Conservation (phyloP, 2,797 vertebrate genomes). For the Nasua narica region DNA sequence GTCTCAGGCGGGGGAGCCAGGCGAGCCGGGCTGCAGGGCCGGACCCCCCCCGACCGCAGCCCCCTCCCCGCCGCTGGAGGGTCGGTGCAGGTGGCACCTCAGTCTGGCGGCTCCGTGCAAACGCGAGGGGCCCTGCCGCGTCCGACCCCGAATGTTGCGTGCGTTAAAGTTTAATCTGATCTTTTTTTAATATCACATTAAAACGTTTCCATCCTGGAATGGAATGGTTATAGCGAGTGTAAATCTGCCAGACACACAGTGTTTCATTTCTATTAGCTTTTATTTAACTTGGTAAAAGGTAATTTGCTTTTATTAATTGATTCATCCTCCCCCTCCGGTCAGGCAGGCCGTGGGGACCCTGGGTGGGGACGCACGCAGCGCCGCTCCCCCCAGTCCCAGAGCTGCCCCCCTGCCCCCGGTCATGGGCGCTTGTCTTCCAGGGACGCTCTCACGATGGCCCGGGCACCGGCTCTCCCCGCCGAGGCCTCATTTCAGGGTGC, state of each 20-base stretch:
- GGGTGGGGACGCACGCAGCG: not conserved
- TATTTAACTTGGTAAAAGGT: slow-evolving; percentile 81
- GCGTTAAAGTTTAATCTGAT: slow-evolving; percentile 81
- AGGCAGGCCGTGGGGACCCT: not conserved
- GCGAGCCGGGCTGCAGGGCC: rapidly evolving
- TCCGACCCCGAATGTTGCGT: slow-evolving; percentile 64
- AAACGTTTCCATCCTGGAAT: slow-evolving; percentile 71
- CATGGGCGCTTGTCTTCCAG: not conserved
- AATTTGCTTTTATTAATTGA: slow-evolving; percentile 82
- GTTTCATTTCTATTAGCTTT: slow-evolving; percentile 79
- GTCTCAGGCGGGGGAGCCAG: not conserved
- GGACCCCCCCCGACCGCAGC: not conserved
- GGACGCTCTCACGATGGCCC: not conserved
- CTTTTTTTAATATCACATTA: slow-evolving; percentile 78
- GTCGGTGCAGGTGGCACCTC: not conserved
- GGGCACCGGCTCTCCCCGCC: not conserved
- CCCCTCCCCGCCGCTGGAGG: not conserved
- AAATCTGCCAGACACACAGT: slow-evolving; percentile 75
- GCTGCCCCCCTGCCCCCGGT: no score
- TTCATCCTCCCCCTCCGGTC: slow-evolving; percentile 12
- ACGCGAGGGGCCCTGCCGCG: not conserved
- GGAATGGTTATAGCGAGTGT: slow-evolving; percentile 63
- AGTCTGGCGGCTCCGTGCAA: not conserved
- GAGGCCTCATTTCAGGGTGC: not conserved
- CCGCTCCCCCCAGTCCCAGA: rapidly evolving